Conservation (phyloP, 1,140 invertebrate genomes). For the Solenopsis fugax region DNA sequence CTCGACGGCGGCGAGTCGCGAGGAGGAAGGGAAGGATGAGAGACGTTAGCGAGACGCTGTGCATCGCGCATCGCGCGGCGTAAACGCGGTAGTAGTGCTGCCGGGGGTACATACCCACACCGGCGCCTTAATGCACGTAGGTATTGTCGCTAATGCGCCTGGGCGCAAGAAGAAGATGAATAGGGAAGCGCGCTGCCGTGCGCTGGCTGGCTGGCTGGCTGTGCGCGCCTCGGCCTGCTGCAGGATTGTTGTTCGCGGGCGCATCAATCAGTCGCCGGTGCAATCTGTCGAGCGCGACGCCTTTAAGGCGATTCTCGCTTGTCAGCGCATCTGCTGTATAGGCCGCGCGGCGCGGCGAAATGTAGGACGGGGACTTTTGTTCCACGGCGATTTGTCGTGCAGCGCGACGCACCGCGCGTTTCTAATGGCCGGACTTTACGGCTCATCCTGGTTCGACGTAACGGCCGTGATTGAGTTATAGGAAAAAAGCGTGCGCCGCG, state of each 20-base stretch:
- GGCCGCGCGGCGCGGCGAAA: constrained; percentile 71
- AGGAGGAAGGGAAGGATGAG: neutral
- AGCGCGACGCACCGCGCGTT: constrained; percentile 61
- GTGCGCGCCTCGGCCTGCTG: constrained; percentile 80
- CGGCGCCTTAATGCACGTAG: constrained; percentile 74
- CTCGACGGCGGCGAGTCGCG: neutral
- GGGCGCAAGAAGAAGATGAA: constrained; percentile 81
- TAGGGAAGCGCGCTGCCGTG: constrained; percentile 85
- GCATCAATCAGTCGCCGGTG: constrained; percentile 85
- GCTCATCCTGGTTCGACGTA: constrained; percentile 72
- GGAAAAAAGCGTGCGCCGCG: constrained; percentile 50
- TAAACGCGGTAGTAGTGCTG: constrained; percentile 74
- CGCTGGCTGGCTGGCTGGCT: constrained; percentile 73
- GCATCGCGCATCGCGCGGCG: constrained; percentile 46
- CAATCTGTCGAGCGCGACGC: constrained; percentile 80
- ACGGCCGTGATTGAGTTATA: constrained; percentile 71
- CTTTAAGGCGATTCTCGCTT: constrained; percentile 82
- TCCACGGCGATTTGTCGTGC: constrained; percentile 73
- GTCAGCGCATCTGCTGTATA: constrained; percentile 82
- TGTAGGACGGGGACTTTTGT: constrained; percentile 80
- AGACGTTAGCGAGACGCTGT: neutral
- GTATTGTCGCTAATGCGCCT: constrained; percentile 79
- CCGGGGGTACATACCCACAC: constrained; percentile 48
- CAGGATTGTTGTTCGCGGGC: constrained; percentile 85
- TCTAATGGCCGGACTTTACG: constrained; percentile 75